These are phyloP conservation scores for Cephus sareptanus DNA, from an alignment of 2,888 invertebrate species.

Conservation along the genomic window DNA sequence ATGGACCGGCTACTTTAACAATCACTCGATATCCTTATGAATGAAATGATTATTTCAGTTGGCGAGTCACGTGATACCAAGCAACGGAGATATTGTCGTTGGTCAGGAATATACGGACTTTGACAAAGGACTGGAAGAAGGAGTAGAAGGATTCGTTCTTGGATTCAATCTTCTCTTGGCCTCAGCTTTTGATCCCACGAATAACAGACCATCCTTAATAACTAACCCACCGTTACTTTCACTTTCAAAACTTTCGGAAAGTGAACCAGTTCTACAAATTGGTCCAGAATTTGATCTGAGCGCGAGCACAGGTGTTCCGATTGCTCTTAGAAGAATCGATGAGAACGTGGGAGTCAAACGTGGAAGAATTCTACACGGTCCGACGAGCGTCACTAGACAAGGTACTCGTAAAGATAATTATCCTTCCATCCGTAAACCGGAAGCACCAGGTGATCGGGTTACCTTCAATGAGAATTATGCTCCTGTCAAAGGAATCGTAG, in stretches of 20 bases:
- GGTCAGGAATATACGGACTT: slow-evolving; percentile 78
- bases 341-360: not conserved
- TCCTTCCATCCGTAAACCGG: not conserved
- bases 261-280: not conserved
- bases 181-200: slow-evolving; percentile 67
- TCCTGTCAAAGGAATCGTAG: not conserved
- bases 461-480: not conserved
- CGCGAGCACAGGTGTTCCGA: not conserved
- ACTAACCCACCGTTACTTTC: not conserved
- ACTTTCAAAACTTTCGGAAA: not conserved
- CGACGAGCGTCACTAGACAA: not conserved
- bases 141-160: slow-evolving; percentile 76
- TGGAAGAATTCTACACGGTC: not conserved
- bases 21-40: not conserved
- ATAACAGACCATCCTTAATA: not conserved
- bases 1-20: not conserved
- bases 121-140: slow-evolving; percentile 74
- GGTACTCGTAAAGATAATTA: not conserved
- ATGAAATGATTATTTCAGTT: slow-evolving; percentile 67
- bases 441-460: not conserved
- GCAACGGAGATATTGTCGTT: slow-evolving; percentile 74
- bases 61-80: slow-evolving; percentile 69
- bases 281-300: not conserved
- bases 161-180: slow-evolving; percentile 75
- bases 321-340: not conserved